Evolutionary conservation across 2,888 invertebrate species (phyloP), one percentile per base, ranked within the genome.

Genomic region (Atethmia centrago): DNA sequence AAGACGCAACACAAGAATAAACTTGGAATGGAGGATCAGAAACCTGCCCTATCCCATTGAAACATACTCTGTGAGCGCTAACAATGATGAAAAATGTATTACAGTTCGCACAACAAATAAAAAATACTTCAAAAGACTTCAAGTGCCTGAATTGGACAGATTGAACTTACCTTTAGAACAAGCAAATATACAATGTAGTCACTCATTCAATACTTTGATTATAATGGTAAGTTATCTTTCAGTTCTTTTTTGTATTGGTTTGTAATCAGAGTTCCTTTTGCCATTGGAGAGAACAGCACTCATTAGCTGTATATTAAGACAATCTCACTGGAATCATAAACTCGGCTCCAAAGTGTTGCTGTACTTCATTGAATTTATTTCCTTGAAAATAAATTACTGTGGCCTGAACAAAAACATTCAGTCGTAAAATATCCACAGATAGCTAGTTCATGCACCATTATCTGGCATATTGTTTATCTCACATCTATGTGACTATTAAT

Each of bases 1-100:
- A 28, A 97, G 97, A 90, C 96, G 98, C 81, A 97, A 98, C 65
- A 98, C 98, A 16, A 98, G 97, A 94, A 96, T 97, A 28, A 97
- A 97, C 88, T 94, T 98, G 66, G 98, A 98, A 94, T 98, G 98
- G 98, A 96, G 98, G 84, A 98, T 98, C 84, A 96, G 98, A 80
- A 98, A 98, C 92, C 92, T 98, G 28, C 97, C 98, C 0, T 98
- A 98, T 92, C 96, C 98, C 0, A 95, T 98, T 78, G 97, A 97
- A 83, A 97, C 97, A 0, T 98, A 98, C 91, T 97, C 97, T 3
- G 97, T 98, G 3, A 97, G 96, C 68, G 97, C 97, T 0, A 97
- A 98, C 79, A 93, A 96, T 80, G 97, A 97, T 69, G 97, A 97
- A 56, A 97, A 97, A 77, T 96, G 95, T 74, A 97, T 98, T 69